phyloP scores from a whole-genome alignment of 2,797 vertebrate genomes.

The Propithecus perrieri region DNA sequence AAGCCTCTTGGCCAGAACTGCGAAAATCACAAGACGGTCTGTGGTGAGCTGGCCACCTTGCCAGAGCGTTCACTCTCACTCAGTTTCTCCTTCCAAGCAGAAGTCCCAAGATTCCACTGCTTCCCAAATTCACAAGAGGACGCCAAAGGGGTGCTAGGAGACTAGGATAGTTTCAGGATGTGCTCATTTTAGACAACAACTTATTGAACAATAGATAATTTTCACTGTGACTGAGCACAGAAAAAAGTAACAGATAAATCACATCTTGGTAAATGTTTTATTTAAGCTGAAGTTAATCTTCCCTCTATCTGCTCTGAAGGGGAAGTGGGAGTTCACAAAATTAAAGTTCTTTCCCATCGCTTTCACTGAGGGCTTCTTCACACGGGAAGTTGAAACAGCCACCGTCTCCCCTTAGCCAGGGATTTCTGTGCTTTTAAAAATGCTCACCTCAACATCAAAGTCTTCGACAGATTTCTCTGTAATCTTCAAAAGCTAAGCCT shows the following conservation, averaged over 20 bases:
- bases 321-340: not conserved
- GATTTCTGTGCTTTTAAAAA: not conserved
- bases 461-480: not conserved
- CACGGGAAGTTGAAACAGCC: not conserved
- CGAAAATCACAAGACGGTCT: not conserved
- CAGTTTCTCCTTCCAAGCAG: not conserved
- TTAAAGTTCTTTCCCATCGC: not conserved
- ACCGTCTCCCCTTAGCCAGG: not conserved
- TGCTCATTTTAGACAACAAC: not conserved
- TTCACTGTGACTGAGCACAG: not conserved
- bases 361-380: not conserved
- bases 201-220: not conserved
- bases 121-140: accelerated
- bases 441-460: not conserved
- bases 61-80: not conserved
- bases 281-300: not conserved
- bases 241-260: not conserved
- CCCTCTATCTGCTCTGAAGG: not conserved
- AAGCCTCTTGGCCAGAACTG: not conserved
- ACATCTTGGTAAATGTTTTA: not conserved
- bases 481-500: not conserved
- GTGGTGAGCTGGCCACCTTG: not conserved
- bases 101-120: not conserved
- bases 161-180: not conserved
- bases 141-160: not conserved